These are phyloP conservation scores for Papilio polyxenes DNA, from an alignment of 1,140 invertebrate genomes.

Conservation along the genomic window DNA sequence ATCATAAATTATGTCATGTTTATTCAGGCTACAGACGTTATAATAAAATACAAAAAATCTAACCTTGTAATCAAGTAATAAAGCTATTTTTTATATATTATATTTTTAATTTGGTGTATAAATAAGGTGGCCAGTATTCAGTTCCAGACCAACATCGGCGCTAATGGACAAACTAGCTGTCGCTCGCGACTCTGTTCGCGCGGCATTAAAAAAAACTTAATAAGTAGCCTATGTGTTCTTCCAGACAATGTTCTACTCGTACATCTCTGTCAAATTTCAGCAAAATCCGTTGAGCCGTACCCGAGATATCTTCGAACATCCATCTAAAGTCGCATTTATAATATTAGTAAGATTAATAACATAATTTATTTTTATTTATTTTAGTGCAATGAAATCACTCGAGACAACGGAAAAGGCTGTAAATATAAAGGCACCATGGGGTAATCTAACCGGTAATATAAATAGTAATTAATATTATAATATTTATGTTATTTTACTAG, in stretches of 20 bases:
- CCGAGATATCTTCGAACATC: no score
- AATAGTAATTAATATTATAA: not conserved
- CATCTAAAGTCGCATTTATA: no score
- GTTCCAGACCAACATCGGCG: not conserved
- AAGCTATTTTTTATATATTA: not conserved
- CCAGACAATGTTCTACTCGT: no score
- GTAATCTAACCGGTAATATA: constrained; percentile 60
- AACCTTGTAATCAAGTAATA: not conserved
- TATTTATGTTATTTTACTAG: no score
- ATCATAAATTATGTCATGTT: not conserved
- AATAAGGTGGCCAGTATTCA: not conserved
- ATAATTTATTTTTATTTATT: constrained; percentile 32
- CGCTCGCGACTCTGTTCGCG: no score
- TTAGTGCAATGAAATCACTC: constrained; percentile 47
- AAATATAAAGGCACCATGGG: constrained; percentile 61
- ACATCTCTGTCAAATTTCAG: no score
- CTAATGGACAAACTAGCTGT: not conserved
- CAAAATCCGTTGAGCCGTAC: no score
- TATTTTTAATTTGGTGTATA: not conserved
- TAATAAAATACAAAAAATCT: not conserved
- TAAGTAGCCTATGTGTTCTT: no score
- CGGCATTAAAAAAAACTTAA: no score
- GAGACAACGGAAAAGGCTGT: constrained; percentile 52
- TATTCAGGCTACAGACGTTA: not conserved
- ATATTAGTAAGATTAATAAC: no score